Evolutionary conservation across 2,888 invertebrate species (phyloP).

Genomic region (Macroteleia sp.): DNA sequence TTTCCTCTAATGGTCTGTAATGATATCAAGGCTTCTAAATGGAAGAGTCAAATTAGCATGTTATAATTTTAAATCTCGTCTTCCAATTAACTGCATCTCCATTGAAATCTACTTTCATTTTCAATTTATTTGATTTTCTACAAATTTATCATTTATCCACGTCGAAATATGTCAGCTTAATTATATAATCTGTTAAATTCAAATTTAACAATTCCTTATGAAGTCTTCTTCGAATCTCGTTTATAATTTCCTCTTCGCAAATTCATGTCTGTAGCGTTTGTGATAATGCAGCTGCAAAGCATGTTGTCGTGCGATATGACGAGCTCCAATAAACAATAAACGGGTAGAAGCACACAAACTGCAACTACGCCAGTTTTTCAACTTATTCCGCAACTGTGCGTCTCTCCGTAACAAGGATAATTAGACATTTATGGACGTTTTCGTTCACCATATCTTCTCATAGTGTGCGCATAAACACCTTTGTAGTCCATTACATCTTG

Average conservation of each 20-base stretch:
- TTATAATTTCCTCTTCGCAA: background rate
- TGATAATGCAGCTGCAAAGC: slow-evolving; percentile 6
- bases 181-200: no score
- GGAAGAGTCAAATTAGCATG: background rate
- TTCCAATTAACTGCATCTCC: no score
- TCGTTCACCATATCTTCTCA: slow-evolving; percentile 1
- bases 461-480: slow-evolving; percentile 45
- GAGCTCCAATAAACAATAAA: slow-evolving; percentile 38
- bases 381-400: slow-evolving; percentile 15
- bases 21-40: slow-evolving; percentile 15
- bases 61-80: no score
- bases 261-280: slow-evolving; percentile 1
- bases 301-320: slow-evolving; percentile 9
- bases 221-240: no score
- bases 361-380: slow-evolving; percentile 9
- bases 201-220: no score
- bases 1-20: slow-evolving; percentile 15
- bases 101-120: no score
- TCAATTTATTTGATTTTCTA: no score
- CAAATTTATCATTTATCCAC: no score
- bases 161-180: no score
- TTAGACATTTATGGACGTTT: slow-evolving; percentile 43
- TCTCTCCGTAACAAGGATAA: slow-evolving; percentile 29
- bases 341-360: background rate
- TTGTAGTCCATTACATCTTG: slow-evolving; percentile 48